Conservation (phyloP, 2,113 vertebrate species). For the Daboia siamensis region DNA sequence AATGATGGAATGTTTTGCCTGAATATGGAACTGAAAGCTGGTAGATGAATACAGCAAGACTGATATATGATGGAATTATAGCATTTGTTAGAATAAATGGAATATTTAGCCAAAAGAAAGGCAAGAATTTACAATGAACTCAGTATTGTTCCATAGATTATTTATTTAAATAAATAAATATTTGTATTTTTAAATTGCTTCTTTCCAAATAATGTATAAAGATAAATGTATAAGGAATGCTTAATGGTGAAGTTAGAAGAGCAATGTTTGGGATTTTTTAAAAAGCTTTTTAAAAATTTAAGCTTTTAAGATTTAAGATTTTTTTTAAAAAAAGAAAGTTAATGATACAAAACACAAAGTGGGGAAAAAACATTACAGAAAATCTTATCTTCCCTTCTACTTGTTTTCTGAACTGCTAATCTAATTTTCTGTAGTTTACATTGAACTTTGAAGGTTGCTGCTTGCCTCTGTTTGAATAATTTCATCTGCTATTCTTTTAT, state of each 20-base stretch:
- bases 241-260: background rate
- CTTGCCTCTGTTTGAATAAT: background rate
- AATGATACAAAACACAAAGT: background rate
- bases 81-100: background rate
- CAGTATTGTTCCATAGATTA: background rate
- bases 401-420: background rate
- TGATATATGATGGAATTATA: background rate
- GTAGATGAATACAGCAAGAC: background rate
- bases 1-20: background rate
- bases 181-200: background rate
- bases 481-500: background rate
- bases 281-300: background rate
- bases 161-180: background rate
- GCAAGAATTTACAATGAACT: background rate
- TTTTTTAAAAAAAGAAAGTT: background rate
- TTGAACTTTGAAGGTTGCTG: background rate
- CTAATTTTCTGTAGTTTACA: background rate
- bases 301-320: background rate
- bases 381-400: background rate
- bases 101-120: background rate
- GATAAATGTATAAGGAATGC: background rate
- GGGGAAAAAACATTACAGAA: background rate
- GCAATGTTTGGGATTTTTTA: background rate
- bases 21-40: background rate
- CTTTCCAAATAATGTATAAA: background rate